phyloP scores from a whole-genome alignment of 1,140 invertebrate genomes.

The Papilio helenus region DNA sequence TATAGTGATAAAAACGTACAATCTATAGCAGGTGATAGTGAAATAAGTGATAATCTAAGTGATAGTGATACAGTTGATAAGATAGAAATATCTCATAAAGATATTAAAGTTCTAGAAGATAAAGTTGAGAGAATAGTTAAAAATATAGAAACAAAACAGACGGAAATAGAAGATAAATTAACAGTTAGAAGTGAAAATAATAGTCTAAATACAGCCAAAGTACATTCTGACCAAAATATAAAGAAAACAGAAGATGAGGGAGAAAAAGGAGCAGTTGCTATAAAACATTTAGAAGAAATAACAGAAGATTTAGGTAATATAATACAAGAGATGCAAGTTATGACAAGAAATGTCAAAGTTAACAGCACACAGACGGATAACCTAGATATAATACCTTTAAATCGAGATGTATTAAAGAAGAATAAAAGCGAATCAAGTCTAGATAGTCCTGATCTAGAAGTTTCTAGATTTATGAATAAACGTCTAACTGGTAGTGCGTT shows the following conservation, averaged over 20 bases:
- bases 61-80: too few relatives aligned
- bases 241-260: constrained; percentile 37
- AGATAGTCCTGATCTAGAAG: constrained; percentile 81
- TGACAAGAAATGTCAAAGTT: constrained; percentile 46
- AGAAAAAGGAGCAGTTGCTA: constrained; percentile 51
- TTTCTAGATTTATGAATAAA: constrained; percentile 76
- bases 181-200: constrained; percentile 54
- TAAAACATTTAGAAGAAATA: constrained; percentile 67
- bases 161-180: constrained; percentile 53
- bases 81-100: constrained; percentile 57
- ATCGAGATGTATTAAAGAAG: constrained; percentile 76
- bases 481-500: constrained; percentile 63
- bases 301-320: constrained; percentile 67
- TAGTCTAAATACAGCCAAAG: constrained; percentile 60
- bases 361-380: constrained; percentile 56
- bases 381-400: constrained; percentile 60
- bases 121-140: not conserved
- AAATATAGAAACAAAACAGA: constrained; percentile 55
- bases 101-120: constrained; percentile 46
- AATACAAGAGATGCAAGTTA: constrained; percentile 67
- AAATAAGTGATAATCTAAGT: constrained; percentile 48
- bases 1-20: constrained; percentile 42
- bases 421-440: constrained; percentile 81
- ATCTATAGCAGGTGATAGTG: constrained; percentile 40
- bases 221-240: constrained; percentile 64